Evolutionary conservation across 2,797 vertebrate genomes (phyloP), one percentile per base, ranked within the genome.

Genomic region (Falco cherrug): DNA sequence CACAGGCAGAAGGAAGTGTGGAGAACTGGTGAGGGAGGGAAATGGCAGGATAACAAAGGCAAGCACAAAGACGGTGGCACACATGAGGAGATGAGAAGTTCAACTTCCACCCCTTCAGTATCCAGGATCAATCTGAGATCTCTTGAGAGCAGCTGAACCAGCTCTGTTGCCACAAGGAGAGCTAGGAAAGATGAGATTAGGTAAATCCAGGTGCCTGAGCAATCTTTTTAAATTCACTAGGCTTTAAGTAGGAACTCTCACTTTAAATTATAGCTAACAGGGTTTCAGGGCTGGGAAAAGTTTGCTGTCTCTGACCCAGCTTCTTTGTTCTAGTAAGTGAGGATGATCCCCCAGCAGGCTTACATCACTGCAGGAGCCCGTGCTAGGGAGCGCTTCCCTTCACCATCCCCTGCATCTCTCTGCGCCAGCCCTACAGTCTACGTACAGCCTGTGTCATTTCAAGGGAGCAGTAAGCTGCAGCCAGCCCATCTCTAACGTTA

Each of bases 141-240:
- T 86, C 41, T 71, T 53, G 43, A 69, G 48, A 89, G 56, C 78
- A 65, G 67, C 86, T 12, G 10, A 63, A 82, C 48, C 17, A 59
- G 54, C 35, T 75, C 57, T 63, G 24, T 89, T 54, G 68, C 64
- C 48, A 51, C 16, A 29, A 61, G 45, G 50, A 84, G 73, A 69
- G 91, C 83, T 80, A 69, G 83, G 54, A 73, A 91, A 96, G 61
- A 90, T 88, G 80, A 92, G 83, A 82, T 91, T 81, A 84, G 63
- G 64, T 84, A 92, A 92, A 93, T 95, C 84, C 56, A 82, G 47
- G 74, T 81, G 85, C 70, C 45, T 65, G 70, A 90, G 21, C 54
- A 60, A 84, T 93, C 89, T 93, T 31, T 90, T 91, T 94, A 88
- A 89, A n/a, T 65, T 89, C 78, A 67, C 71, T 69, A 85, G 51